Base-by-base conservation (phyloP, 2,888 invertebrate species). In the Protonemura montana region DNA sequence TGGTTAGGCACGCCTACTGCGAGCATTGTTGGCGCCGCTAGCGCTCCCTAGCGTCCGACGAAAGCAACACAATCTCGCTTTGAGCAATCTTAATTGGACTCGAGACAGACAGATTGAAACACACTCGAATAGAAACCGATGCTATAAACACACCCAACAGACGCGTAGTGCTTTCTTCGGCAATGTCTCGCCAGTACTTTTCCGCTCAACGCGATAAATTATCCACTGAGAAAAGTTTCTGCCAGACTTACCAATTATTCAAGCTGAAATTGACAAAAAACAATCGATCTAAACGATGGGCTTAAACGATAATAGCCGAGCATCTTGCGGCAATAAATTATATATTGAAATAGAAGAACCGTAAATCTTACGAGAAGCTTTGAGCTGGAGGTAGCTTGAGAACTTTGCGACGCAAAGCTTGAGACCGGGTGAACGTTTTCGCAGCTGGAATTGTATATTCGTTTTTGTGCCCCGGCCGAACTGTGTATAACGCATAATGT, bases 231-330 rank as follows among this genome's bases (percentile, higher is more conserved):
- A 21, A 59, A 59, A 59, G 16, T 59, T 59, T 59, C 59, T 59
- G 59, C 59, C 7, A 59, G 59, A 59, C 59, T 1, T 59, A 10
- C 7, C 59, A 59, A 59, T 59, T 59, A 59, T 59, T 59, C 59
- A 59, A 10, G 59, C 59, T 59, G 16, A 13, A 59, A 59, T 21
- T 10, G 59, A 59, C 59, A 59, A 59, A n/a, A 59, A 59, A 59
- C 59, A 59, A 59, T 59, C 59, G 59, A 59, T 59, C 59, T 59
- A 59, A 59, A 59, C 59, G 59, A 59, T 59, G 59, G 59, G 59
- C 13, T 59, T 59, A 59, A 2, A 7, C 59, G 59, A 59, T 59
- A 59, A 59, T 59, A 21, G 59, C 59, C 3, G 1, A 2, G 21
- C 59, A 13, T 59, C 59, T 59, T 59, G 59, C 7, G 59, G 59